Evolutionary conservation across 2,113 vertebrate species (phyloP).

Genomic region (Dipodomys merriami): DNA sequence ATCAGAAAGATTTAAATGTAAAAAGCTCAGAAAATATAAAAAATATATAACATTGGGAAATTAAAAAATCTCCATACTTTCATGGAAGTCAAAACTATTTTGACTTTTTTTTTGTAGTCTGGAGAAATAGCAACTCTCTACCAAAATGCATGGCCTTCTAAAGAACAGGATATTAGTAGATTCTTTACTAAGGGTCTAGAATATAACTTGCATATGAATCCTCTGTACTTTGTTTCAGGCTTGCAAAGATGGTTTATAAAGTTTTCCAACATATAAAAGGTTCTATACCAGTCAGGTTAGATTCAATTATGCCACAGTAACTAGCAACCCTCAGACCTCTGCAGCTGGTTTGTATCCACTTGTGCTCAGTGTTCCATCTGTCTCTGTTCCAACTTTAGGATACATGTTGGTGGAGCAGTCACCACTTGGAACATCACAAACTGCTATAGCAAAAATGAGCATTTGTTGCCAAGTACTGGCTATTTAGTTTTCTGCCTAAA

Average conservation of each 20-base stretch:
- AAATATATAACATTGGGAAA: not conserved
- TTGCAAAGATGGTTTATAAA: not conserved
- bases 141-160: not conserved
- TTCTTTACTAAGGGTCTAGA: not conserved
- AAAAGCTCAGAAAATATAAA: not conserved
- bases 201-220: not conserved
- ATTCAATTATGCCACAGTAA: not conserved
- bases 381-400: not conserved
- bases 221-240: too few species aligned
- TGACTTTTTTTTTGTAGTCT: not conserved
- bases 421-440: too few species aligned
- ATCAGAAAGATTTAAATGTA: not conserved
- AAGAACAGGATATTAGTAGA: not conserved
- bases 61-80: not conserved
- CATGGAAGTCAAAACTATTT: not conserved
- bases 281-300: not conserved
- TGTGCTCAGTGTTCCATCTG: not conserved
- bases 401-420: not conserved
- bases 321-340: not conserved
- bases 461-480: not conserved
- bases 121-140: not conserved
- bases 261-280: not conserved
- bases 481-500: not conserved
- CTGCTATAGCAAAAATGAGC: not conserved
- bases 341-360: not conserved